These are phyloP conservation scores for Oryzias curvinotus DNA, from an alignment of 2,113 vertebrate species.

Conservation along the genomic window DNA sequence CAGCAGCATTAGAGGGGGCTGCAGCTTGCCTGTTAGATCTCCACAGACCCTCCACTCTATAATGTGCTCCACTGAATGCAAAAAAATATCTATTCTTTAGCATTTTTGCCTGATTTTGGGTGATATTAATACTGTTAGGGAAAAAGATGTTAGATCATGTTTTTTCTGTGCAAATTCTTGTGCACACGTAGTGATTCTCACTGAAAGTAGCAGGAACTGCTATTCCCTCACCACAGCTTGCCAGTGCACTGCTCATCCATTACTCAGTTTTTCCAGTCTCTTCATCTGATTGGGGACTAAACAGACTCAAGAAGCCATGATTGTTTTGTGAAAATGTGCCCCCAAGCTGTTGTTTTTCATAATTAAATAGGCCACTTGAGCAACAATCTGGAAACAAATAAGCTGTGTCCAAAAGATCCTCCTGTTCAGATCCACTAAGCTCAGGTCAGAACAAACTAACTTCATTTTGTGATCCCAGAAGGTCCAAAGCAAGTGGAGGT, in stretches of 20 bases:
- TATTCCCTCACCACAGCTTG: constrained; percentile 35
- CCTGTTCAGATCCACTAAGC: constrained; percentile 19
- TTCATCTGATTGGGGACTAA: constrained; percentile 21
- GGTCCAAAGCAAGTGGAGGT: not conserved
- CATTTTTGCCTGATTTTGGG: not conserved
- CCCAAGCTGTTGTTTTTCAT: constrained; percentile 63
- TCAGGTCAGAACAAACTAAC: constrained; percentile 16
- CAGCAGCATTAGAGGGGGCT: constrained; percentile 33
- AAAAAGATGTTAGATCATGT: too few species aligned
- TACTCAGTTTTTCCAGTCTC: constrained; percentile 23
- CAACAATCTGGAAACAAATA: constrained; percentile 46
- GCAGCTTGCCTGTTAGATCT: constrained; percentile 26
- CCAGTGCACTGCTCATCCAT: constrained; percentile 33
- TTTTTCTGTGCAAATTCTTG: too few species aligned
- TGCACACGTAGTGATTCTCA: too few species aligned
- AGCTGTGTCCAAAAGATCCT: constrained; percentile 17
- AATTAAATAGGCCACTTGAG: constrained; percentile 49
- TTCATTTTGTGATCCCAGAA: constrained; percentile 8
- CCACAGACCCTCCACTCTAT: constrained; percentile 7
- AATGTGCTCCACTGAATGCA: not conserved
- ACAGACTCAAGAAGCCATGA: constrained; percentile 33
- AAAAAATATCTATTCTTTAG: constrained; percentile 5
- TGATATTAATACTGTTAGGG: too few species aligned
- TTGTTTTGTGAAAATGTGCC: constrained; percentile 54
- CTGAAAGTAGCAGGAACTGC: constrained; percentile 30